phyloP scores from a whole-genome alignment of 2,797 vertebrate species.

The Zenarchopterus dispar region DNA sequence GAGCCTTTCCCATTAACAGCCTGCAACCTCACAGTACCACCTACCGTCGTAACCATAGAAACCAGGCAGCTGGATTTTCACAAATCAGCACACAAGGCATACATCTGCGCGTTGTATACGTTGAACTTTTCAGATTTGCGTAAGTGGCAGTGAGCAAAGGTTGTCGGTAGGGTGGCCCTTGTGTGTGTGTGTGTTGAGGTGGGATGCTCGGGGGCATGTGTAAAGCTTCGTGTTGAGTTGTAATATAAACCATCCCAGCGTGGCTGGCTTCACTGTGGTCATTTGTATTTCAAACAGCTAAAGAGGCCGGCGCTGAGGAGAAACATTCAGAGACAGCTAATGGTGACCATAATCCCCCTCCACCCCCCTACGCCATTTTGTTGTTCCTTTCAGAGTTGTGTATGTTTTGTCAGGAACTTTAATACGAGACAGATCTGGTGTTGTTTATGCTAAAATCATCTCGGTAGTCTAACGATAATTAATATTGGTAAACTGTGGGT shows the following conservation, averaged over 20 bases:
- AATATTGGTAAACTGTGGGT: background rate
- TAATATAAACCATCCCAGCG: conserved; percentile 74
- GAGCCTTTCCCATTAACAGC: background rate
- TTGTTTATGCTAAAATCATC: background rate
- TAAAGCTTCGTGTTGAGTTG: conserved; percentile 68
- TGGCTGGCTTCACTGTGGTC: conserved; percentile 67
- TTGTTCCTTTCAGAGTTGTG: conserved; percentile 15
- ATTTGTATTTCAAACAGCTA: conserved; percentile 68
- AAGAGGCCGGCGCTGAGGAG: conserved; percentile 45
- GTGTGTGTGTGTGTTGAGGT: conserved; percentile 53
- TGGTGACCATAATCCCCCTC: conserved; percentile 40
- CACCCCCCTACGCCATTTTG: too few species aligned
- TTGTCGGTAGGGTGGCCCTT: conserved; percentile 42
- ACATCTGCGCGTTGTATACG: conserved; percentile 56
- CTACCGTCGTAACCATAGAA: conserved; percentile 7
- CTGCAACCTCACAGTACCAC: conserved; percentile 19
- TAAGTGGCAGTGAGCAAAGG: conserved; percentile 59
- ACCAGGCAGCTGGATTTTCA: conserved; percentile 25
- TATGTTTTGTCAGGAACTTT: conserved; percentile 17
- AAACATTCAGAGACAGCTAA: conserved; percentile 56
- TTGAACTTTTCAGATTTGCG: conserved; percentile 37
- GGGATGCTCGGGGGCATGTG: conserved; percentile 52
- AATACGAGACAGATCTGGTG: conserved; percentile 4
- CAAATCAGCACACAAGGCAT: conserved; percentile 40
- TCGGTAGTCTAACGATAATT: background rate